Conservation (phyloP, 2,888 invertebrate species). For the Latrodectus hesperus region DNA sequence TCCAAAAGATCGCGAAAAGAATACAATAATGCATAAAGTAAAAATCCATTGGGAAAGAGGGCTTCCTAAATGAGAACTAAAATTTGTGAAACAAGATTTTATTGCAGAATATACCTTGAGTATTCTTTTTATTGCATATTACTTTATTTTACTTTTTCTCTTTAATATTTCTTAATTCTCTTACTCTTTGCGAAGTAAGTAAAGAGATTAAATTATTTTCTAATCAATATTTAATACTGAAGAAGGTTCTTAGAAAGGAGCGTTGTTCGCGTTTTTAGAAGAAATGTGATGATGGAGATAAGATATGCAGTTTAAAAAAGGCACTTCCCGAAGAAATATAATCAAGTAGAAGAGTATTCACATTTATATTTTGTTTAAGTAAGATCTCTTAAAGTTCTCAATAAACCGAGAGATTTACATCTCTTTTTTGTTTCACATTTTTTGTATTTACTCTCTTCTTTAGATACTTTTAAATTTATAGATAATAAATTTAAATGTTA, state of each 20-base stretch:
- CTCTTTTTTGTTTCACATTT: too few relatives aligned
- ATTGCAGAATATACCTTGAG: too few relatives aligned
- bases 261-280: neutral
- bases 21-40: too few relatives aligned
- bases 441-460: too few relatives aligned
- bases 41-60: too few relatives aligned
- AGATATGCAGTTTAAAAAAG: neutral
- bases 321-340: neutral
- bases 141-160: neutral
- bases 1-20: too few relatives aligned
- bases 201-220: conserved; percentile 22
- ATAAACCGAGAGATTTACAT: neutral
- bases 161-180: too few relatives aligned
- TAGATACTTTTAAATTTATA: too few relatives aligned
- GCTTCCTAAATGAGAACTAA: too few relatives aligned
- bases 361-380: neutral
- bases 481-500: too few relatives aligned
- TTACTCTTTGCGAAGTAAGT: too few relatives aligned
- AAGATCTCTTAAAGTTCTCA: neutral
- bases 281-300: neutral
- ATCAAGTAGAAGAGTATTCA: neutral
- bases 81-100: too few relatives aligned
- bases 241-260: neutral
- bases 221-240: conserved; percentile 21
- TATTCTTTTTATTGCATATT: conserved; percentile 1